Evolutionary conservation across 30 jellyfish, hydroid and myxozoan species (phyloP).

Genomic region (Aurelia sp.): DNA sequence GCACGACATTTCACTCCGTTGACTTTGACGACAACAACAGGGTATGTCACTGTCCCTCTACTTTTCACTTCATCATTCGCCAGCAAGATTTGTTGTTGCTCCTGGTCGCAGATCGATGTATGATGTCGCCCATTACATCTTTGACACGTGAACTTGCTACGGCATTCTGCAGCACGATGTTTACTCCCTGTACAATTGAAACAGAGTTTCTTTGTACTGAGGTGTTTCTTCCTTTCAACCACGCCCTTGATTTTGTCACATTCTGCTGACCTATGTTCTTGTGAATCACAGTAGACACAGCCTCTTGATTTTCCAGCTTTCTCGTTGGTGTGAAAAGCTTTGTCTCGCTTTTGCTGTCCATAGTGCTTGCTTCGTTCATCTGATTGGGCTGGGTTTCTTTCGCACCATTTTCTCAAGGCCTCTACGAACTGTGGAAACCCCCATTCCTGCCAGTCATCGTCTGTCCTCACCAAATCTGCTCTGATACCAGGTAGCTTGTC

Average conservation of each 20-base stretch:
- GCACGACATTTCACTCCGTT: constrained; percentile 75
- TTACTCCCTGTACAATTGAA: constrained; percentile 67
- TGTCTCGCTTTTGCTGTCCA: constrained; percentile 5
- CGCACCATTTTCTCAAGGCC: constrained; percentile 68
- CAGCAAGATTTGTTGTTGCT: constrained; percentile 7
- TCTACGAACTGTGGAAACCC: constrained; percentile 49
- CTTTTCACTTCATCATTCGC: constrained; percentile 14
- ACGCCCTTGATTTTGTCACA: constrained; percentile 28
- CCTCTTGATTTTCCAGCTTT: constrained; percentile 17
- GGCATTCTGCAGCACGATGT: constrained; percentile 69
- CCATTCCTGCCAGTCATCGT: constrained; percentile 80
- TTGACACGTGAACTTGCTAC: constrained; percentile 33
- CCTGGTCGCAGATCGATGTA: constrained; percentile 69
- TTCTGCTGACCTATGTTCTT: constrained; percentile 33
- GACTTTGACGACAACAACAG: constrained; percentile 68
- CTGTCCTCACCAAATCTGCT: constrained; percentile 63
- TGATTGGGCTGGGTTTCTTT: constrained; percentile 54
- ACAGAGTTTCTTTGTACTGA: constrained; percentile 52
- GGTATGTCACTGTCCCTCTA: constrained; percentile 45
- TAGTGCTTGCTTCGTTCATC: background rate
- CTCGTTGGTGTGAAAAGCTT: background rate
- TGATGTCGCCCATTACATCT: constrained; percentile 46
- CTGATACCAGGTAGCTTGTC: constrained; percentile 78
- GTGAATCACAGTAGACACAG: constrained; percentile 42
- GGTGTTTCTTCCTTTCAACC: constrained; percentile 46